Evolutionary conservation across 2,888 invertebrate species (phyloP).

Genomic region (Gryllus longicercus): DNA sequence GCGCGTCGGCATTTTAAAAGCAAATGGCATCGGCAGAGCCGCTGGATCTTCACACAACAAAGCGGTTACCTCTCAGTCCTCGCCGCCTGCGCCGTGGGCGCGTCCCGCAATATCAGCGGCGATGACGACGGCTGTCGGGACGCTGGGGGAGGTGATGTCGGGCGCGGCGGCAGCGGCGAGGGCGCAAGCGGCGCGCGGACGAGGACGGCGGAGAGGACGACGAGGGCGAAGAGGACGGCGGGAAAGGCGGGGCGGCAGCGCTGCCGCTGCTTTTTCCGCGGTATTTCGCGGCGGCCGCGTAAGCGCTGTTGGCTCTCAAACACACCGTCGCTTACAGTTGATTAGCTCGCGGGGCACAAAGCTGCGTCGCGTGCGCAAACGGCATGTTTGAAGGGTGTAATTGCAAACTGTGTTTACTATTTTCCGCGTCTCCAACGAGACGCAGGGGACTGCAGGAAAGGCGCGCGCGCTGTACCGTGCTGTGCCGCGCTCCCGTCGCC

Average conservation of each 20-base stretch:
- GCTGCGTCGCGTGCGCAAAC: not conserved
- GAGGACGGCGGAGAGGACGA: not conserved
- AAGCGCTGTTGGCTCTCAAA: conserved; percentile 11
- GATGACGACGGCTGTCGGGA: no score
- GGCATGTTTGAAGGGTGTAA: conserved; percentile 17
- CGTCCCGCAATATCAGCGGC: no score
- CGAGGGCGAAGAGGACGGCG: not conserved
- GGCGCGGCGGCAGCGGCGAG: not conserved
- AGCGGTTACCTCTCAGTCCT: no score
- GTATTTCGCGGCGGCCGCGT: not conserved
- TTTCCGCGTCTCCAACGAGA: not conserved
- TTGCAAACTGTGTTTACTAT: conserved; percentile 17
- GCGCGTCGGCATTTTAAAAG: no score
- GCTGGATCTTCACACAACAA: no score
- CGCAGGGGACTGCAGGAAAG: not conserved
- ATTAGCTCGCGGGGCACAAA: conserved; percentile 17
- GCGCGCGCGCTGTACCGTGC: not conserved
- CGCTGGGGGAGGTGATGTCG: no score
- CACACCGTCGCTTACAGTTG: conserved; percentile 17
- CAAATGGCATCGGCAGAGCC: no score
- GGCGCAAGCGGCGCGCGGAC: not conserved
- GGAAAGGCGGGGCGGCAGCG: not conserved
- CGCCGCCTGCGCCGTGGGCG: no score
- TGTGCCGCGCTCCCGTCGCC: no score
- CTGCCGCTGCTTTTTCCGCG: not conserved